phyloP scores from a whole-genome alignment of 2,113 vertebrate genomes.

The Gymnarchus niloticus region DNA sequence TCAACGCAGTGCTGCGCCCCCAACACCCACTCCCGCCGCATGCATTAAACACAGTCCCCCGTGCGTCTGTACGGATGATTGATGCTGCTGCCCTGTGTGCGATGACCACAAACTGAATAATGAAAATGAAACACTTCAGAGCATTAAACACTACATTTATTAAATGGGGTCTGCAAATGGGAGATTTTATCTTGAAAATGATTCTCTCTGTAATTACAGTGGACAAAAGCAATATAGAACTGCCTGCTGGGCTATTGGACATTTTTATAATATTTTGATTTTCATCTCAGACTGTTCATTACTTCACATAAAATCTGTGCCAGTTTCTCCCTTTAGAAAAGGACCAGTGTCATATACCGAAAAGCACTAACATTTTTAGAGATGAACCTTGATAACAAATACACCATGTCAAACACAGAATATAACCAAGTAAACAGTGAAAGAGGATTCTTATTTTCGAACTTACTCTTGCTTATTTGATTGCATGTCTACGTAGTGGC shows the following conservation, averaged over 20 bases:
- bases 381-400: not conserved
- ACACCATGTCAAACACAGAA: not conserved
- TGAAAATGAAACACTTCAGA: slow-evolving; percentile 22
- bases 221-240: slow-evolving; percentile 19
- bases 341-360: not conserved
- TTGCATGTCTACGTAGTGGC: not conserved
- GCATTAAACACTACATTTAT: slow-evolving; percentile 26
- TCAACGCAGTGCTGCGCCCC: not conserved
- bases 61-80: not conserved
- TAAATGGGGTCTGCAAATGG: not conserved
- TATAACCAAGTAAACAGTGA: not conserved
- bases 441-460: not conserved
- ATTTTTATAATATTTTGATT: slow-evolving; percentile 18
- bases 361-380: not conserved
- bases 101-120: slow-evolving; percentile 20
- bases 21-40: not conserved
- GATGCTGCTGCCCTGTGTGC: not conserved
- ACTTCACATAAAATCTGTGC: slow-evolving; percentile 18
- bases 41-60: not conserved
- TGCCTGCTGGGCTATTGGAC: slow-evolving; percentile 1
- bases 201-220: slow-evolving; percentile 25
- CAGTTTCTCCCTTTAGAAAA: not conserved
- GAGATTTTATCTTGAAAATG: slow-evolving; percentile 29
- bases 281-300: slow-evolving; percentile 20
- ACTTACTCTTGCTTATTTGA: not conserved